A percentile compares a stretch with the other conserved stretches of the same genome.
Evolutionary conservation across 2,888 invertebrate species (phyloP).

Genomic region (Conus canariensis): DNA sequence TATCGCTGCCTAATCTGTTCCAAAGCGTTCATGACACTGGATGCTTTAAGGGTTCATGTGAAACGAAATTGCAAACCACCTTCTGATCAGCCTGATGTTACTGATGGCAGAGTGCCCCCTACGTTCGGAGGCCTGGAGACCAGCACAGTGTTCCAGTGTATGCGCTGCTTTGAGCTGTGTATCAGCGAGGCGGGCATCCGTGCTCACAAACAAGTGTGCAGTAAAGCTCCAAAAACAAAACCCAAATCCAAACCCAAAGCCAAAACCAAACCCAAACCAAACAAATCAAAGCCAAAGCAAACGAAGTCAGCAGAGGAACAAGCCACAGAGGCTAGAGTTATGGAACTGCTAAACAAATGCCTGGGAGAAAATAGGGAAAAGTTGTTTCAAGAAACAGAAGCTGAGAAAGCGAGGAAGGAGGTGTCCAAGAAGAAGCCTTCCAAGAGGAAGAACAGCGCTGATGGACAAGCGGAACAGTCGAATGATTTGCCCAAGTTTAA

Average conservation of each 20-base stretch:
- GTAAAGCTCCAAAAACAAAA: conserved; percentile 39
- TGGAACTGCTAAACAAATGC: conserved; percentile 42
- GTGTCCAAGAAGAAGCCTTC: background rate
- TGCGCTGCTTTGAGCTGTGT: conserved; percentile 53
- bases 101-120: background rate
- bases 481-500: background rate
- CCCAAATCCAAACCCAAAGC: conserved; percentile 20
- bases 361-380: conserved; percentile 39
- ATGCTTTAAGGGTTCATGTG: conserved; percentile 56
- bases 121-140: conserved; percentile 47
- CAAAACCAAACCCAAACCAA: conserved; percentile 22
- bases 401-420: background rate
- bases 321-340: conserved; percentile 39
- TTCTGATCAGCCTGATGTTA: conserved; percentile 34
- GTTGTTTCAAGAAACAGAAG: background rate
- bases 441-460: conserved; percentile 17
- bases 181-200: conserved; percentile 52
- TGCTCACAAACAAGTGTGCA: conserved; percentile 51
- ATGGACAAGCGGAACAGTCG: background rate
- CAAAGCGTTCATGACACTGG: conserved; percentile 52
- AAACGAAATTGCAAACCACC: conserved; percentile 55
- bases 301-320: conserved; percentile 39
- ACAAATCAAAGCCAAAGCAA: conserved; percentile 31
- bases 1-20: conserved; percentile 59
- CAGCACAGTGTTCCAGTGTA: conserved; percentile 53